Evolutionary conservation across 2,113 vertebrate genomes (phyloP).

Genomic region (Opisthocomus hoazin): DNA sequence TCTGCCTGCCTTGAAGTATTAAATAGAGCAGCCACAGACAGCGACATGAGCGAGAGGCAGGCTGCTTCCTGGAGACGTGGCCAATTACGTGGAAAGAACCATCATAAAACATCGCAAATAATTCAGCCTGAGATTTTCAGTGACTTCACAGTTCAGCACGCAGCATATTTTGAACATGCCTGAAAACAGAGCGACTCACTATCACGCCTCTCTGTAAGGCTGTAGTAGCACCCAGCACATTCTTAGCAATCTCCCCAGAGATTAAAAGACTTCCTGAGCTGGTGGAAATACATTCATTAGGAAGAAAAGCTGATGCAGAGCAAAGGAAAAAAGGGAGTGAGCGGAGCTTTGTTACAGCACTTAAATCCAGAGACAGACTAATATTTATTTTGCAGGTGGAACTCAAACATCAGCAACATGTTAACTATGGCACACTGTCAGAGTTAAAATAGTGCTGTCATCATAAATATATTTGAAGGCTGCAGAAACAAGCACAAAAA

Average conservation of each 20-base stretch:
- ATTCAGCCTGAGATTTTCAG: background rate
- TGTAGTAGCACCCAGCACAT: background rate
- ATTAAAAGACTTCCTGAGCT: background rate
- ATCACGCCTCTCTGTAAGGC: background rate
- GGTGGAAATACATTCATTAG: background rate
- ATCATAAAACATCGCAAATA: background rate
- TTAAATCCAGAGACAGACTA: background rate
- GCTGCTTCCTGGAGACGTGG: background rate
- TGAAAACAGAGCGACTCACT: background rate
- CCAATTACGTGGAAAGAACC: background rate
- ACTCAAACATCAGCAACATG: background rate
- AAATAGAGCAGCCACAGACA: background rate
- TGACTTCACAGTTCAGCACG: background rate
- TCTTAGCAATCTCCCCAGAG: background rate
- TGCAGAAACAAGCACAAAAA: background rate
- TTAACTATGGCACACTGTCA: too few species aligned
- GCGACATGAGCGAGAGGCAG: fast-evolving
- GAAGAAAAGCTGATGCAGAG: background rate
- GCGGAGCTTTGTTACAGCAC: background rate
- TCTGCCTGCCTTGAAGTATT: background rate
- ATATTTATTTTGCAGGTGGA: background rate
- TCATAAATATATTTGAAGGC: background rate
- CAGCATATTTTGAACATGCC: background rate
- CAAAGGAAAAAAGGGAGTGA: background rate
- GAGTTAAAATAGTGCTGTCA: background rate